phyloP scores from a whole-genome alignment of 2,113 vertebrate genomes.

The Mormyrus lacerda region DNA sequence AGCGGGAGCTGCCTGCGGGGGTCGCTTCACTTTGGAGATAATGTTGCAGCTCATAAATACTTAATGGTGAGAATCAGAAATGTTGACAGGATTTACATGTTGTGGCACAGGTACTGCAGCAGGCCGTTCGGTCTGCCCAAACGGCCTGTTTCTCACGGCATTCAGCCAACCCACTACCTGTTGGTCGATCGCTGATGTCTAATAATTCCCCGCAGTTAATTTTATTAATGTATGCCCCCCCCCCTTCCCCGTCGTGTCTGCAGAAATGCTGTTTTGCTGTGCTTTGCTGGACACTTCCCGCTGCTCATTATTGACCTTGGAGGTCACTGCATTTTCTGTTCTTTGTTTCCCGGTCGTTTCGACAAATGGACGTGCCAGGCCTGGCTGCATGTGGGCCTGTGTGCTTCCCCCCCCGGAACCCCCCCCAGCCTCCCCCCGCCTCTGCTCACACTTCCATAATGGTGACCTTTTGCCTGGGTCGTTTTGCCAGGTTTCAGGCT shows the following conservation, averaged over 20 bases:
- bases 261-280: background rate
- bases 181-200: background rate
- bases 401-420: background rate
- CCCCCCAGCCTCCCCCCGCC: background rate
- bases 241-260: background rate
- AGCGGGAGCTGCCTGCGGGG: slow-evolving; percentile 50
- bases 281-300: background rate
- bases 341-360: slow-evolving; percentile 36
- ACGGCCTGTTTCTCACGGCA: background rate
- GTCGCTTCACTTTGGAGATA: slow-evolving; percentile 65
- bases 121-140: slow-evolving; percentile 31
- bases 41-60: slow-evolving; percentile 55
- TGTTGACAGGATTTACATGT: slow-evolving; percentile 59
- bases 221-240: background rate
- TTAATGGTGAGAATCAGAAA: slow-evolving; percentile 45
- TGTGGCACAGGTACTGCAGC: slow-evolving; percentile 50
- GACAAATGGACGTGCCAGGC: slow-evolving; percentile 49
- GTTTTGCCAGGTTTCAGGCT: slow-evolving; percentile 45
- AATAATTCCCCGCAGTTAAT: background rate
- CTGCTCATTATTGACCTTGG: background rate
- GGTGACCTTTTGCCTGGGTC: background rate
- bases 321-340: background rate
- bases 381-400: slow-evolving; percentile 15
- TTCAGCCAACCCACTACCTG: background rate
- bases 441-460: background rate